Conservation (phyloP, 1,140 invertebrate species). For the Psix sp. region DNA sequence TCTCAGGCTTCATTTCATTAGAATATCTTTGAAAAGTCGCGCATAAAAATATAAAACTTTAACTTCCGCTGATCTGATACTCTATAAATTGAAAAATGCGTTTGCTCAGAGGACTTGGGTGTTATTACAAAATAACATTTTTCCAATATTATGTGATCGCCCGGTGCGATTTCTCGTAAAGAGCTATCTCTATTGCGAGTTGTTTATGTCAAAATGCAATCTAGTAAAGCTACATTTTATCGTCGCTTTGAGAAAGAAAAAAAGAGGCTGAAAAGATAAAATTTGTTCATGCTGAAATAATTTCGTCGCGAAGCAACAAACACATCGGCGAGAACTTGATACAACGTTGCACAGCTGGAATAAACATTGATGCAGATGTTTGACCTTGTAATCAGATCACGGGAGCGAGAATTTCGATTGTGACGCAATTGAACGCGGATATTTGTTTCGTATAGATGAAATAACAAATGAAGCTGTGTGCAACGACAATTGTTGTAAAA, state of each 20-base stretch:
- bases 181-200: background rate
- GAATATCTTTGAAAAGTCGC: no score
- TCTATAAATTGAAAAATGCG: no score
- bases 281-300: background rate
- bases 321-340: no score
- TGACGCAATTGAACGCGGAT: no score
- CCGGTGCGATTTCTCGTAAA: no score
- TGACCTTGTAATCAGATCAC: no score
- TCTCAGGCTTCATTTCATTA: no score
- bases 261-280: background rate
- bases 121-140: background rate
- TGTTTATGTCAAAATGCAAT: background rate
- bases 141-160: background rate
- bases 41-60: no score
- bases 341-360: background rate
- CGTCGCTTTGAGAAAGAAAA: background rate
- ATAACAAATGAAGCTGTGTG: background rate
- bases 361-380: background rate
- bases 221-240: no score
- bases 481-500: conserved; percentile 3
- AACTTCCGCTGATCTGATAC: no score
- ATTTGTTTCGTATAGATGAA: background rate
- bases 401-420: background rate
- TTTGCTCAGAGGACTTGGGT: background rate
- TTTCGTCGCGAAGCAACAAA: no score